A percentile compares a stretch with the other conserved stretches of the same genome.
phyloP scores from a whole-genome alignment of 2,888 invertebrate genomes.

The Nephrotoma guestfalica region DNA sequence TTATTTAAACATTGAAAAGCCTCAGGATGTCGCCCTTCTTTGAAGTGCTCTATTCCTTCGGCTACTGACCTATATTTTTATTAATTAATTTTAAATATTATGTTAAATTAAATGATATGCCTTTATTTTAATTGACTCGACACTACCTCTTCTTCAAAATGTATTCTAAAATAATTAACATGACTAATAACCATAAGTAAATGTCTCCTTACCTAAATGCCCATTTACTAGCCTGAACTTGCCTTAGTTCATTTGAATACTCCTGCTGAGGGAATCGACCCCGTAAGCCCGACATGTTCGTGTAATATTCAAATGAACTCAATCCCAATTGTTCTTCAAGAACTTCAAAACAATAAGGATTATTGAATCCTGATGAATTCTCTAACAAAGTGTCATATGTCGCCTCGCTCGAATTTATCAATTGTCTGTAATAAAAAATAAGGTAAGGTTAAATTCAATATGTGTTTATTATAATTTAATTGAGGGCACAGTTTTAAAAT shows the following conservation, averaged over 20 bases:
- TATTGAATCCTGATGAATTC: slow-evolving; percentile 74
- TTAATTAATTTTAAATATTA: background rate
- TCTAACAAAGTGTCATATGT: slow-evolving; percentile 68
- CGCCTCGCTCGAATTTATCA: slow-evolving; percentile 46
- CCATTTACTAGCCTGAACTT: slow-evolving; percentile 86
- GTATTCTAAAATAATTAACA: background rate
- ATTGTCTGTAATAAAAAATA: background rate
- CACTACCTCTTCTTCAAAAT: background rate
- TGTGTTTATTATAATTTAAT: background rate
- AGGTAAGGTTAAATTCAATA: background rate
- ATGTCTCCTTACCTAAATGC: slow-evolving; percentile 49
- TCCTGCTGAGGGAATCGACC: slow-evolving; percentile 65
- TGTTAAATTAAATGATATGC: background rate
- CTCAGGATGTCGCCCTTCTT: slow-evolving; percentile 82
- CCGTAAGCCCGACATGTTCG: slow-evolving; percentile 35
- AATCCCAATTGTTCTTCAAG: slow-evolving; percentile 55
- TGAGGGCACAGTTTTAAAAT: background rate
- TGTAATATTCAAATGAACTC: slow-evolving; percentile 21
- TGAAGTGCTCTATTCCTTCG: slow-evolving; percentile 92
- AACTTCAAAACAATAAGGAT: slow-evolving; percentile 76
- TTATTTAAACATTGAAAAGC: slow-evolving; percentile 90
- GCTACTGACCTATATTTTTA: slow-evolving; percentile 49
- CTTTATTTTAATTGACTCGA: background rate
- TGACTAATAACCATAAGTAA: background rate
- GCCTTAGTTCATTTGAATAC: slow-evolving; percentile 69